Evolutionary conservation across 2,888 invertebrate species (phyloP).

Genomic region (Perizoma flavofasciatum): DNA sequence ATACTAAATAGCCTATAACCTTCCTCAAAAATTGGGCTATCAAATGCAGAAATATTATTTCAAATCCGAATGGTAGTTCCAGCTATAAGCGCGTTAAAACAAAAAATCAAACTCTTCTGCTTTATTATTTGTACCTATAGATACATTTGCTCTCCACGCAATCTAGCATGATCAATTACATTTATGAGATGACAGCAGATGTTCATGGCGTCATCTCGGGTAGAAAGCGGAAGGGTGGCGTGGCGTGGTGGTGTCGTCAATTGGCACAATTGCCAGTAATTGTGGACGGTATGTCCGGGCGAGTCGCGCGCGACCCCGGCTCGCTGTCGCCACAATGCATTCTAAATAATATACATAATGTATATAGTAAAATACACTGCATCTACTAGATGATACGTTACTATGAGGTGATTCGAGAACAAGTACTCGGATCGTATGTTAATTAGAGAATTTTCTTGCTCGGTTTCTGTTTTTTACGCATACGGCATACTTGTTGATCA

Average conservation of each 20-base stretch:
- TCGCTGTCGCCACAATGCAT: conserved; percentile 21
- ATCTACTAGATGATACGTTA: background rate
- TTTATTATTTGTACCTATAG: background rate
- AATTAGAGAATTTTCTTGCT: too few relatives aligned
- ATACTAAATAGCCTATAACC: too few relatives aligned
- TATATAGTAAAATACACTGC: too few relatives aligned
- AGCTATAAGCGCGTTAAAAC: too few relatives aligned
- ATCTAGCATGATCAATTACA: conserved; percentile 41
- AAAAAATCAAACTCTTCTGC: too few relatives aligned
- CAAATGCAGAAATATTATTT: too few relatives aligned
- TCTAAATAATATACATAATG: conserved; percentile 1
- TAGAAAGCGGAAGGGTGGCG: conserved; percentile 80
- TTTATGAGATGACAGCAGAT: conserved; percentile 59
- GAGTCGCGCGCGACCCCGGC: conserved; percentile 45
- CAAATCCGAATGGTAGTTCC: too few relatives aligned
- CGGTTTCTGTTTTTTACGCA: too few relatives aligned
- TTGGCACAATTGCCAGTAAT: conserved; percentile 83
- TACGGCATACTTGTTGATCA: too few relatives aligned
- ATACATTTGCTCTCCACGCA: conserved; percentile 28
- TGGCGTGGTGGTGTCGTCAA: conserved; percentile 62
- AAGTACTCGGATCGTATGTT: too few relatives aligned
- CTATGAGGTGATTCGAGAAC: background rate
- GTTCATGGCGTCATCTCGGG: conserved; percentile 56
- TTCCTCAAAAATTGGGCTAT: too few relatives aligned
- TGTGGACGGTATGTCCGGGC: conserved; percentile 81